phyloP scores from a whole-genome alignment of 2,797 vertebrate genomes.

The Xyrichtys novacula region DNA sequence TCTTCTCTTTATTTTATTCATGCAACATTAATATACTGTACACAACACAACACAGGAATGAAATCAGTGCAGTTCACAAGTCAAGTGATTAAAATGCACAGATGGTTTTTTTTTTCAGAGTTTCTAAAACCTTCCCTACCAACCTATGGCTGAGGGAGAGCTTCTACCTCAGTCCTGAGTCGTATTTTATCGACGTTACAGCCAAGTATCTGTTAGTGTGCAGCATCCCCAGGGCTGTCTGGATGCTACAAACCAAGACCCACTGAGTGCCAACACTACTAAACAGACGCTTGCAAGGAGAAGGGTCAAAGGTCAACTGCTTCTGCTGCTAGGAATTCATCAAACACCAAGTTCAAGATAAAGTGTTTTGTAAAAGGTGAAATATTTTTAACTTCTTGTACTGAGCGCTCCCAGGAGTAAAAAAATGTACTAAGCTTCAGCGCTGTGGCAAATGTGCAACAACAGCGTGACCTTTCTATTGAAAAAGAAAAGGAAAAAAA shows the following conservation, averaged over 20 bases:
- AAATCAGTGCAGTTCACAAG: no score
- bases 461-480: conserved; percentile 12
- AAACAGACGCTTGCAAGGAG: conserved; percentile 33
- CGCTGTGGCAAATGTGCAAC: conserved; percentile 12
- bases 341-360: conserved; percentile 35
- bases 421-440: conserved; percentile 11
- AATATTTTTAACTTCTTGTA: conserved; percentile 46
- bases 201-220: conserved; percentile 1
- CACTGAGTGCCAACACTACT: conserved; percentile 21
- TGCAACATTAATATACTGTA: no score
- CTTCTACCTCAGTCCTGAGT: not conserved
- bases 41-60: no score
- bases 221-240: conserved; percentile 17
- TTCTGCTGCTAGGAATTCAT: conserved; percentile 15
- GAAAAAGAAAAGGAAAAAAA: conserved; percentile 3
- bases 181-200: conserved; percentile 7
- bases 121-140: no score
- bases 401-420: conserved; percentile 22
- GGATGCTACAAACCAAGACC: not conserved
- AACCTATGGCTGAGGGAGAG: no score
- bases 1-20: no score
- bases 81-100: no score
- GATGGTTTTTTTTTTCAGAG: no score
- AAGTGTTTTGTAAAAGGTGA: conserved; percentile 34
- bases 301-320: conserved; percentile 32